Evolutionary conservation across 2,888 invertebrate species (phyloP), one percentile per base, ranked within the genome.

Genomic region (Cactoblastis cactorum): DNA sequence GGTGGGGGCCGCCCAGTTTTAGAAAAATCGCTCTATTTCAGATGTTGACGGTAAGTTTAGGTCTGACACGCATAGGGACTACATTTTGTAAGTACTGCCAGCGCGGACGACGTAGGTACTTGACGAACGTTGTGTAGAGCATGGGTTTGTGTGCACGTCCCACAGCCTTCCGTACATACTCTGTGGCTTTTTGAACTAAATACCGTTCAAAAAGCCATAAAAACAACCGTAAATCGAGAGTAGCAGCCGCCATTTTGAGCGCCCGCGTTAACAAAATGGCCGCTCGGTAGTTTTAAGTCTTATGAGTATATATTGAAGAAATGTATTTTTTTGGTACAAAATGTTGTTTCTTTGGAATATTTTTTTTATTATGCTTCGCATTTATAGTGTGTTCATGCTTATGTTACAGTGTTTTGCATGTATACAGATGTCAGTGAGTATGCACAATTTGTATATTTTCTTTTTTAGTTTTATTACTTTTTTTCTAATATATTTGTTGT

Each of bases 1-100:
- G 77, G 77, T 83, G 85, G 84, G 80, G 84, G 79, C 78, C 80
- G 81, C 77, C 80, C 69, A 72, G 77, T 77, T 75, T 80, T 77
- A 82, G 82, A 71, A 72, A 73, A 74, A 75, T 74, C 82, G 78
- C 82, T 88, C 86, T 87, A 83, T 89, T 88, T 85, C 88, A 88
- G 89, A 89, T 88, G 87, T 85, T 89, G 81, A 88, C 89, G 88
- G 89, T 89, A 88, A 88, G 89, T 88, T 65, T 83, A 85, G 86
- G 80, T 83, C 77, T 73, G 77, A 74, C 71, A 69, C 74, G 71
- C 72, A 69, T 80, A 79, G 80, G 77, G 70, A 66, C 68, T 65
- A 63, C 63, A 57, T 55, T 59, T 74, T 70, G 80, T 79, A 74
- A 79, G 79, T 78, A 77, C 68, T 53, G 50, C 53, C 59, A 63